Evolutionary conservation across 2,797 vertebrate genomes (phyloP).

Genomic region (Falco peregrinus): DNA sequence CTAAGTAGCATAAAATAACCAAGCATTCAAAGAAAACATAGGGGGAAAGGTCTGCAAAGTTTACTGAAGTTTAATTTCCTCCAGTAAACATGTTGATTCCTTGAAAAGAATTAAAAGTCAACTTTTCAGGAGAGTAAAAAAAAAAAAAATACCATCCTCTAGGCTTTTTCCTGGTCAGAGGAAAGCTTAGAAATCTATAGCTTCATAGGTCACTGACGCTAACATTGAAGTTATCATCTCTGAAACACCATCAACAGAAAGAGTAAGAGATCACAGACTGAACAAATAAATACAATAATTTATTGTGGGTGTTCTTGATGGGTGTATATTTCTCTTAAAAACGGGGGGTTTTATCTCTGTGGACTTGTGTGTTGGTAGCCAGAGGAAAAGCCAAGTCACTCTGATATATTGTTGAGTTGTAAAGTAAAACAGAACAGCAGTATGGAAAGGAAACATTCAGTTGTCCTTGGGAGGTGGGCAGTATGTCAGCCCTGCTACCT

Average conservation of each 20-base stretch:
- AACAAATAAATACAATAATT: not conserved
- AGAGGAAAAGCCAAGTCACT: not conserved
- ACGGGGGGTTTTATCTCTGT: rapidly evolving
- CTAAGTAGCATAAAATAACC: not conserved
- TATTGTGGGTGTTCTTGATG: not conserved
- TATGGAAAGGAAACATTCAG: not conserved
- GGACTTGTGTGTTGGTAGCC: not conserved
- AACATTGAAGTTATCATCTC: not conserved
- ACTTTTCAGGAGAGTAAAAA: not conserved
- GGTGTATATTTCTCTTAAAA: not conserved
- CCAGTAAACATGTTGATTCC: not conserved
- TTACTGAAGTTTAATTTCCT: not conserved
- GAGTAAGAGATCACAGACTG: not conserved
- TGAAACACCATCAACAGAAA: not conserved
- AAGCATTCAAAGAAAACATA: not conserved
- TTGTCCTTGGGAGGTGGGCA: not conserved
- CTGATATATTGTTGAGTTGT: not conserved
- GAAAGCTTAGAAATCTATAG: not conserved
- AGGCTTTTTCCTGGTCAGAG: not conserved
- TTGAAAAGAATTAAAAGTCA: not conserved
- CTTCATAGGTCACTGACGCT: not conserved
- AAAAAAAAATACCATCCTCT: not conserved
- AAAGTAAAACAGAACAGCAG: not conserved
- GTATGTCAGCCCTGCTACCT: not conserved
- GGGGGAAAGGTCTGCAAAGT: not conserved